A percentile compares a stretch with the other conserved stretches of the same genome.
phyloP scores from a whole-genome alignment of 2,797 vertebrate genomes.

The Chelmon rostratus region DNA sequence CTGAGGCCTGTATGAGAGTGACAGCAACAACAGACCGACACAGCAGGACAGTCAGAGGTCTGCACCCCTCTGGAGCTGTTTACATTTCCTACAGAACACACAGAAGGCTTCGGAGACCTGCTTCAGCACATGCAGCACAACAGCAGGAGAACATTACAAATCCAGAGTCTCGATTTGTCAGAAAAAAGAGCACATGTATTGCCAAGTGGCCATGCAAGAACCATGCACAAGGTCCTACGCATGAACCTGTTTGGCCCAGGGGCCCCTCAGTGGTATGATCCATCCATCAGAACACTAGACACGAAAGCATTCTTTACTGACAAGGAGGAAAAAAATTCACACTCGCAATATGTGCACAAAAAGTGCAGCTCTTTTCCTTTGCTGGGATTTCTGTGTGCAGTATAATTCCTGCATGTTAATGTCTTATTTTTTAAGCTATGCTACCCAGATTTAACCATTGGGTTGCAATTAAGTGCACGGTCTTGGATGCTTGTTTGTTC shows the following conservation, averaged over 20 bases:
- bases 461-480: neutral
- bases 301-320: conserved; percentile 17
- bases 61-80: conserved; percentile 22
- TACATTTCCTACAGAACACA: conserved; percentile 28
- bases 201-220: neutral
- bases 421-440: neutral
- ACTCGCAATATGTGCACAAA: neutral
- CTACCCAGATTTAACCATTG: neutral
- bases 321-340: neutral
- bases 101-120: neutral
- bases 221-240: neutral
- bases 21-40: conserved; percentile 38
- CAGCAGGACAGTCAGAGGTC: conserved; percentile 30
- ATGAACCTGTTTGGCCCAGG: neutral
- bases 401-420: conserved; percentile 6
- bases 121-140: conserved; percentile 5
- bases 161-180: neutral
- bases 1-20: conserved; percentile 14
- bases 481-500: conserved; percentile 13
- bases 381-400: neutral
- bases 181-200: neutral
- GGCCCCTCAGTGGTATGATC: neutral
- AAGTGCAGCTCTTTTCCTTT: neutral
- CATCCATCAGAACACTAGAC: neutral
- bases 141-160: neutral